Percentiles rank a stretch among this genome's conserved stretches.
Conservation (phyloP, 1,140 invertebrate species). For the Macrobrachium nipponense region DNA sequence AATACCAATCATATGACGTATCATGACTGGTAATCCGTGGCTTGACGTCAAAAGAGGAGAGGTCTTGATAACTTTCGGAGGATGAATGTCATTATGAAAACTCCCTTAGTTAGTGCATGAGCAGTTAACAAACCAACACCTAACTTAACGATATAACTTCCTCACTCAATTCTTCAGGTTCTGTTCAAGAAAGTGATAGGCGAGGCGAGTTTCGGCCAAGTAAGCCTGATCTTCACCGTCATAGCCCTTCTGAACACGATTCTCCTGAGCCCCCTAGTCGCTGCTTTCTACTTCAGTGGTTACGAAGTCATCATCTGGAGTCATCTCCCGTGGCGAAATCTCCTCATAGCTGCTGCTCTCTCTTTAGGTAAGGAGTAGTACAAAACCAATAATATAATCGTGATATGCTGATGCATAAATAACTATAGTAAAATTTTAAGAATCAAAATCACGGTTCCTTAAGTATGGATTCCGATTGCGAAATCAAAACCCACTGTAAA, state of each 20-base stretch:
- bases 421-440: too few relatives aligned
- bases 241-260: slow-evolving; percentile 86
- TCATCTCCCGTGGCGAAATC: slow-evolving; percentile 82
- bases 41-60: too few relatives aligned
- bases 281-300: slow-evolving; percentile 86
- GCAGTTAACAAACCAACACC: too few relatives aligned
- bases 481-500: too few relatives aligned
- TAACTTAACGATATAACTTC: background rate
- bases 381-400: background rate
- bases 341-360: slow-evolving; percentile 81
- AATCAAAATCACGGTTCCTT: too few relatives aligned
- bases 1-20: too few relatives aligned
- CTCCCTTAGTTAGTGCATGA: too few relatives aligned
- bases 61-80: background rate
- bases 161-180: slow-evolving; percentile 73
- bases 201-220: slow-evolving; percentile 88
- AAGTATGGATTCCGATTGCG: too few relatives aligned
- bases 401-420: too few relatives aligned
- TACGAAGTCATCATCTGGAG: slow-evolving; percentile 82
- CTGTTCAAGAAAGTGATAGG: slow-evolving; percentile 91
- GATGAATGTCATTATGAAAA: too few relatives aligned
- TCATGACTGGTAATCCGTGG: too few relatives aligned
- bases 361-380: slow-evolving; percentile 77
- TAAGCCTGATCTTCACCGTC: slow-evolving; percentile 87
- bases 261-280: slow-evolving; percentile 86